A percentile compares a stretch with the other conserved stretches of the same genome.
Evolutionary conservation across 2,888 invertebrate genomes (phyloP).

Genomic region (Rutpela maculata): DNA sequence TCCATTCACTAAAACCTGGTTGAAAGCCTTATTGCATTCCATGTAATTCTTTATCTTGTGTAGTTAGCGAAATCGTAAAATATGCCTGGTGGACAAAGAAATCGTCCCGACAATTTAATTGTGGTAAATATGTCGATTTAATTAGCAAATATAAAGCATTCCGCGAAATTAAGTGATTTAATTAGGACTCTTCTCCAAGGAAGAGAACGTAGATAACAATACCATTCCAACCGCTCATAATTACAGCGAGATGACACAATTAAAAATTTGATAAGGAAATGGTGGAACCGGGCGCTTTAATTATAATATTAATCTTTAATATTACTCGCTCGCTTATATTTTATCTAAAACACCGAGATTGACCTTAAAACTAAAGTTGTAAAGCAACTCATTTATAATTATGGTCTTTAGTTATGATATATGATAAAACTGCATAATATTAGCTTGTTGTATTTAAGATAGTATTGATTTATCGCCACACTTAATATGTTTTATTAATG

Average conservation of each 20-base stretch:
- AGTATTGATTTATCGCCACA: constrained; percentile 28
- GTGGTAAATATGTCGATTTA: too few species aligned
- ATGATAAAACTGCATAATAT: constrained; percentile 38
- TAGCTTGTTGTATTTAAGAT: constrained; percentile 38
- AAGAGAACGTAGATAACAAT: neutral
- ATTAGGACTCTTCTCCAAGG: neutral
- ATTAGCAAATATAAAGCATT: neutral
- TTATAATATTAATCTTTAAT: constrained; percentile 17
- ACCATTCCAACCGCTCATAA: neutral
- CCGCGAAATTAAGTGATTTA: constrained; percentile 1
- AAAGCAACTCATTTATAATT: constrained; percentile 21
- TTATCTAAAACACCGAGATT: constrained; percentile 24
- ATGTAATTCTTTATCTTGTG: too few species aligned
- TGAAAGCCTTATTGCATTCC: too few species aligned
- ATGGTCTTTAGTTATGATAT: constrained; percentile 21
- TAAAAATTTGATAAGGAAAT: constrained; percentile 13
- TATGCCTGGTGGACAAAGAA: too few species aligned
- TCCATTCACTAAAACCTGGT: too few species aligned
- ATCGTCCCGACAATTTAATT: too few species aligned
- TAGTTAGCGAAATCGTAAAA: too few species aligned
- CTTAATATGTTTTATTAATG: constrained; percentile 29
- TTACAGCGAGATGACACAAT: neutral
- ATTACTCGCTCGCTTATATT: constrained; percentile 14
- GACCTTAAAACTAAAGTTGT: constrained; percentile 29
- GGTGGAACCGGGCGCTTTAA: constrained; percentile 5